These are phyloP conservation scores for Oreotrochilus melanogaster DNA, from an alignment of 2,113 vertebrate genomes.

Conservation along the genomic window DNA sequence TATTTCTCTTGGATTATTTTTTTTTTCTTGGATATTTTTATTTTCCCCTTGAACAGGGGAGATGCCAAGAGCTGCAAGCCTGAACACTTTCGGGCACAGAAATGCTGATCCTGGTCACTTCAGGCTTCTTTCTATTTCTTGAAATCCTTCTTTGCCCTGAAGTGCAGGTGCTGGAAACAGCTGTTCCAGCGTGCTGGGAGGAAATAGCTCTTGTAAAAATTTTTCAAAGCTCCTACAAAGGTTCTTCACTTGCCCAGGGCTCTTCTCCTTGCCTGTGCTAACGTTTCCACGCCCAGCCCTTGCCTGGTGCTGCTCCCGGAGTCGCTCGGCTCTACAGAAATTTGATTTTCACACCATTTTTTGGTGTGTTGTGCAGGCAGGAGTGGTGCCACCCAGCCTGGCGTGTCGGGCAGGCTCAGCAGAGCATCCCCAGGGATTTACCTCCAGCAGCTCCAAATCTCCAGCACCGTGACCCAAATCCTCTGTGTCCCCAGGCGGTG, in stretches of 20 bases:
- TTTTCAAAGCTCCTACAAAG: neutral
- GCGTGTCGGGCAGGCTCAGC: neutral
- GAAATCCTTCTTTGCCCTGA: neutral
- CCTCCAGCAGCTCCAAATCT: neutral
- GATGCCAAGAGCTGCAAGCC: neutral
- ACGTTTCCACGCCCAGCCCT: rapidly evolving
- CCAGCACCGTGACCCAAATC: conserved; percentile 18
- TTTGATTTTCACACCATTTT: neutral
- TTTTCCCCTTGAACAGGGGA: neutral
- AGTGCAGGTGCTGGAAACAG: rapidly evolving
- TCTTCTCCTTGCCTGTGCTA: rapidly evolving
- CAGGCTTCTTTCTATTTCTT: neutral
- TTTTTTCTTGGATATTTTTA: no score
- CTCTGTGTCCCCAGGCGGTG: neutral
- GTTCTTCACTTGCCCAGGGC: neutral
- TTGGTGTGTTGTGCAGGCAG: neutral
- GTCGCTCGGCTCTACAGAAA: neutral
- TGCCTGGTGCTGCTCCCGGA: rapidly evolving
- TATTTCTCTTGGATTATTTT: rapidly evolving
- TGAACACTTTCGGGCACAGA: neutral
- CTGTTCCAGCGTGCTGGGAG: neutral
- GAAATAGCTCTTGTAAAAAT: neutral
- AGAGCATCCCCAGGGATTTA: conserved; percentile 1
- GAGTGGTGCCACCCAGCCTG: neutral
- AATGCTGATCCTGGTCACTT: neutral